phyloP scores from a whole-genome alignment of 2,797 vertebrate genomes.

The Falco cherrug region DNA sequence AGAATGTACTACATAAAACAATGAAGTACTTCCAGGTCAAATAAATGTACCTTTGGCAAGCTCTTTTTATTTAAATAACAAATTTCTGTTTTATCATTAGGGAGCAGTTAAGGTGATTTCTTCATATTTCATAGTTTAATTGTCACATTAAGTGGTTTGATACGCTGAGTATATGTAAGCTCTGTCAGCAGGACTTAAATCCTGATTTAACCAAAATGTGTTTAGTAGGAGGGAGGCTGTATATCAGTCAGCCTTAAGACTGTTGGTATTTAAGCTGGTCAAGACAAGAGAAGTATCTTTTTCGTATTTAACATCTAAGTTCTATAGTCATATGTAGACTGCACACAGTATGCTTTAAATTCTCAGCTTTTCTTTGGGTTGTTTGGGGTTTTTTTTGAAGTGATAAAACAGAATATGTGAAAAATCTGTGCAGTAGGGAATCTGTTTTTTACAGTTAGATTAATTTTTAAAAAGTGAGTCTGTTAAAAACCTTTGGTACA shows the following conservation, averaged over 20 bases:
- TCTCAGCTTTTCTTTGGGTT: neutral
- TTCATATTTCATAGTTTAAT: neutral
- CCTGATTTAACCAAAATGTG: neutral
- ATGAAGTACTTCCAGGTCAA: neutral
- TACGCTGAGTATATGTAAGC: neutral
- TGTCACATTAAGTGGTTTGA: neutral
- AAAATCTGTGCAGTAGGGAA: neutral
- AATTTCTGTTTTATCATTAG: neutral
- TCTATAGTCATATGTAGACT: neutral
- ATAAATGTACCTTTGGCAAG: neutral
- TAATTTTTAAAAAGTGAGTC: neutral
- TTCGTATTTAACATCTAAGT: neutral
- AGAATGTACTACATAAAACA: neutral
- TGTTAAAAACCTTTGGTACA: conserved; percentile 37
- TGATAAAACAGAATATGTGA: neutral
- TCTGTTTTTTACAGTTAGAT: neutral
- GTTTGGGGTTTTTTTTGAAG: neutral
- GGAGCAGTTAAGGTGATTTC: neutral
- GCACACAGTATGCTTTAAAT: neutral
- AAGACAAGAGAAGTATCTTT: neutral
- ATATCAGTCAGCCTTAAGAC: neutral
- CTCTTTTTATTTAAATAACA: neutral
- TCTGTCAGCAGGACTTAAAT: conserved; percentile 29
- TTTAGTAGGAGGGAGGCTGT: neutral
- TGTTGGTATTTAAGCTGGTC: neutral